Evolutionary conservation across 23 tunicate genomes (phyloP).

Genomic region (Ascidia mentula): DNA sequence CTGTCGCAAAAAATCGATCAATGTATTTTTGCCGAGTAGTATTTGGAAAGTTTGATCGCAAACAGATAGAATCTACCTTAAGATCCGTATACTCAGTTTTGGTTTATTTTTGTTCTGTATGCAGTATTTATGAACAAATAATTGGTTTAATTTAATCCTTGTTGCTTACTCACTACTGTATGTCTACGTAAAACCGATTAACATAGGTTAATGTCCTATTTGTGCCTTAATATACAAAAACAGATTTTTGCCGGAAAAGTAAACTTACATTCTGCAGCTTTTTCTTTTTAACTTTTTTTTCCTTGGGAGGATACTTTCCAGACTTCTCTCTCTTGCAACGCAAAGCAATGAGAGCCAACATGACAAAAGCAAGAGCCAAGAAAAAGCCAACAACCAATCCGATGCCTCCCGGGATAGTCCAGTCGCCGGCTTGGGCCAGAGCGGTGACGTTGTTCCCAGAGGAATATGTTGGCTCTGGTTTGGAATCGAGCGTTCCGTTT

Average conservation of each 20-base stretch:
- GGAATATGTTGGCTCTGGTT: not conserved
- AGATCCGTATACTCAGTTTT: too few relatives aligned
- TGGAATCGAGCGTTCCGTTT: not conserved
- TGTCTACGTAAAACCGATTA: too few relatives aligned
- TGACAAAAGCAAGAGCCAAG: not conserved
- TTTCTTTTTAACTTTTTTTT: not conserved
- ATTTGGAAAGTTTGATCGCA: too few relatives aligned
- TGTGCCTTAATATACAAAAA: too few relatives aligned
- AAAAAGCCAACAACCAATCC: not conserved
- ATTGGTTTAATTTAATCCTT: too few relatives aligned
- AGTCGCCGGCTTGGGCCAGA: not conserved
- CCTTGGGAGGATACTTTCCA: not conserved
- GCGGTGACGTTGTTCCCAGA: not conserved
- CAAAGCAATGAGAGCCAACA: not conserved
- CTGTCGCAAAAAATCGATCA: conserved; percentile 2
- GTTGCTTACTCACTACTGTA: too few relatives aligned
- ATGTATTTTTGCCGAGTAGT: too few relatives aligned
- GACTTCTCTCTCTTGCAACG: conserved; percentile 7
- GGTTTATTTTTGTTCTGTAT: too few relatives aligned
- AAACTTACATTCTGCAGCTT: not conserved
- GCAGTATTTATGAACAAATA: too few relatives aligned
- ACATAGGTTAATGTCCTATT: too few relatives aligned
- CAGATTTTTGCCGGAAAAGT: too few relatives aligned
- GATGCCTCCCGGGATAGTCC: not conserved
- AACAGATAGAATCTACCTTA: too few relatives aligned